Conservation (phyloP, 2,113 vertebrate genomes). For the Aegithalos caudatus region DNA sequence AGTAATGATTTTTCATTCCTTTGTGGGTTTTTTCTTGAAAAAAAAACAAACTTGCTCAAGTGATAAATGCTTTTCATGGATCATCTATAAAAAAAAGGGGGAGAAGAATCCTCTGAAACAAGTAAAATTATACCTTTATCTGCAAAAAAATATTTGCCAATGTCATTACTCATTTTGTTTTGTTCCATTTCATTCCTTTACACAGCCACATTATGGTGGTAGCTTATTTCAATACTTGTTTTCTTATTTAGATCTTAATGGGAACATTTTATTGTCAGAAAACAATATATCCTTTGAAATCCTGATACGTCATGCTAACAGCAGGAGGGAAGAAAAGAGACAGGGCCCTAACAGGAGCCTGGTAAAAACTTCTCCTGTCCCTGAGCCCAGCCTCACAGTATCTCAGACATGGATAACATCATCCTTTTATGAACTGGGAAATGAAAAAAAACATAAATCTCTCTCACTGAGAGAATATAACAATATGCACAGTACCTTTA, state of each 20-base stretch:
- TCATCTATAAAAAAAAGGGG: background rate
- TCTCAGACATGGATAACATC: background rate
- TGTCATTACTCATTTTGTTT: background rate
- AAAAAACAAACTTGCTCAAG: background rate
- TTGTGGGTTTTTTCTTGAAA: background rate
- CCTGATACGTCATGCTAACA: background rate
- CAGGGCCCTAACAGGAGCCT: background rate
- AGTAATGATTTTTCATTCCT: background rate
- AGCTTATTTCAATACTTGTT: background rate
- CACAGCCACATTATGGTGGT: background rate
- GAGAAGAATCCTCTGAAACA: background rate
- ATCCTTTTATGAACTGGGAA: background rate
- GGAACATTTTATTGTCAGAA: background rate
- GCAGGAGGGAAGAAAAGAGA: background rate
- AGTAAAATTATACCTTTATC: background rate
- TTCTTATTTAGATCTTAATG: background rate
- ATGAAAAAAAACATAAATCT: background rate
- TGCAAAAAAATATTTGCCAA: background rate
- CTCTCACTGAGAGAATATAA: background rate
- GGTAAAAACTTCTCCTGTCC: background rate
- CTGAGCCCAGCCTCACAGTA: background rate
- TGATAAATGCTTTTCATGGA: background rate
- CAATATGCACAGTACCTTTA: background rate
- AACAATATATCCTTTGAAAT: background rate
- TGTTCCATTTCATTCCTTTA: background rate